These are phyloP conservation scores for Ptilodon capucinus DNA, from an alignment of 2,888 invertebrate species.

Conservation along the genomic window DNA sequence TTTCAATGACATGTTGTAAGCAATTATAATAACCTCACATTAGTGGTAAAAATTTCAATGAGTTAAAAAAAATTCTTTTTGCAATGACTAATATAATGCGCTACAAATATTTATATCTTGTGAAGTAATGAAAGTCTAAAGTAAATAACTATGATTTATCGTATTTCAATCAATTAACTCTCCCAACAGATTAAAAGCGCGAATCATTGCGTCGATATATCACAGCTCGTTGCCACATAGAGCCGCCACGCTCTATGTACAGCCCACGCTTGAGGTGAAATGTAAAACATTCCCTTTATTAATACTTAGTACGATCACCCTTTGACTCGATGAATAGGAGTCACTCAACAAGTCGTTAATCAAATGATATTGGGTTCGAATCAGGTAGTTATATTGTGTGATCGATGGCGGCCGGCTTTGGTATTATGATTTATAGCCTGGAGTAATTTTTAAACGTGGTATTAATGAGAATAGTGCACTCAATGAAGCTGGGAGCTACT, in stretches of 20 bases:
- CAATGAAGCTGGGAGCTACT: constrained; percentile 54
- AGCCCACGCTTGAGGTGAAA: constrained; percentile 55
- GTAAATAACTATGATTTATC: not conserved
- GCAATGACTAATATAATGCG: too few relatives aligned
- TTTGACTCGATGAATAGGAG: constrained; percentile 77
- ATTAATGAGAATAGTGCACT: constrained; percentile 51
- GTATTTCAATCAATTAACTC: not conserved
- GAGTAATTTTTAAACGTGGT: constrained; percentile 63
- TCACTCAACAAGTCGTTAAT: constrained; percentile 82
- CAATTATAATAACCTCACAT: too few relatives aligned
- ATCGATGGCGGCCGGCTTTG: constrained; percentile 66
- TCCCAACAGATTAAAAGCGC: constrained; percentile 25
- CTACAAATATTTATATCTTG: too few relatives aligned
- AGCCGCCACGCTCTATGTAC: constrained; percentile 28
- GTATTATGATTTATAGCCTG: constrained; percentile 68
- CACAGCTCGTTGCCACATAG: constrained; percentile 34
- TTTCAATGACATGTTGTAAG: too few relatives aligned
- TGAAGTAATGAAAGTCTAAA: not conserved
- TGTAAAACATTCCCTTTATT: constrained; percentile 72
- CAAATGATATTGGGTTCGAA: constrained; percentile 74
- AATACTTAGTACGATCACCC: constrained; percentile 76
- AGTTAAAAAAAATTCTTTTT: too few relatives aligned
- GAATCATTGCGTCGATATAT: constrained; percentile 42
- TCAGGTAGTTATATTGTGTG: constrained; percentile 79
- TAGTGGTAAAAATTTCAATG: too few relatives aligned